Base-by-base conservation (phyloP, 2,797 vertebrate species). In the Ctenopoma kingsleyae region DNA sequence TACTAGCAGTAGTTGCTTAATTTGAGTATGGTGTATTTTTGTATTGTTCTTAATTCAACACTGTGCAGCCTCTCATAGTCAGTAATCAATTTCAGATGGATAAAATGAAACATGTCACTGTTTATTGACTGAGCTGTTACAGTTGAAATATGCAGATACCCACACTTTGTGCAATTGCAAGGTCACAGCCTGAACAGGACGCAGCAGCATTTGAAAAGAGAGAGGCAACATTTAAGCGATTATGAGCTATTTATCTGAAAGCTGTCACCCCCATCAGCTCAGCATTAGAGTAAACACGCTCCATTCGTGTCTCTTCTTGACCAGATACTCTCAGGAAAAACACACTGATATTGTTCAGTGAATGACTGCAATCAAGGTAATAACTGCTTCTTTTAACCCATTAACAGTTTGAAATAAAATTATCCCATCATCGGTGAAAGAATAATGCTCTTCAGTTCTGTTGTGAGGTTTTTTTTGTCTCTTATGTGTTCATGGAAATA, bases 341-440 rank as follows among this genome's bases (percentile, higher is more conserved):
- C 58, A 56, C 20, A 56, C 55, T 32, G 53, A 70, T 66, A 72
- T 43, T 74, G 76, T 82, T 84, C 36, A 58, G 57, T 55, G 58
- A 85, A 88, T 83, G 59, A 87, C 76, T 62, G 76, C 78, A 60
- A 90, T 90, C 61, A 78, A 62, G 60, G 68, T 84, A 85, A 90
- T 87, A 64, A 57, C 54, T 61, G 81, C 61, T 84, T 85, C 66
- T 65, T 80, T 86, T 53, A 67, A 64, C 32, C 59, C 74, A 87
- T 82, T 85, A 78, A 48, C 58, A n/a, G 6, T 67, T 71, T 65
- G 50, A 74, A 65, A 71, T 72, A 44, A 79, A 89, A 81, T 64
- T 22, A 62, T 76, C 53, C 52, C 46, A 76, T 52, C 67, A 61
- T 50, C 48, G 2, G 41, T 30, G 41, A 58, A 58, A 68, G 44